Evolutionary conservation across 2,888 invertebrate species (phyloP), one percentile per base, ranked within the genome.

Genomic region (Lepidocyrtinus sp.): DNA sequence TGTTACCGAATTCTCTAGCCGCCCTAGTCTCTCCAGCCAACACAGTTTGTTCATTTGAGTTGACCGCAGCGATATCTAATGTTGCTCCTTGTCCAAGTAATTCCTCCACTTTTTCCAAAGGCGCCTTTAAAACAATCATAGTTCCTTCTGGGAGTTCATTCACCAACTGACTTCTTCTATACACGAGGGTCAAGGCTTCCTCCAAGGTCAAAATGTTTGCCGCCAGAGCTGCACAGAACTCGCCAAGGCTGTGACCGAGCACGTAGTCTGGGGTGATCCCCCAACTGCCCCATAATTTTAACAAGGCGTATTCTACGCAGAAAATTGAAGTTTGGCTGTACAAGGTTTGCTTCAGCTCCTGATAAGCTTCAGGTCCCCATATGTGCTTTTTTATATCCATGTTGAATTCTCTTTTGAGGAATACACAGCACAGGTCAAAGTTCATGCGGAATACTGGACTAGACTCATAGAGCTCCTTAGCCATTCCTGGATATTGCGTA

Each of bases 261-360:
- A 83, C 84, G n/a, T 46, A 74, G 27, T 84, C 83, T 0, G 84
- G 82, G 15, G 59, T 69, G 46, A 83, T 64, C 12, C 83, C 83
- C 70, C 73, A 81, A 2, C 71, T 68, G 19, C 75, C 67, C 83
- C 83, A 83, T 0, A 80, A 7, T 55, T 78, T 72, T 7, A 80
- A 24, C 0, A 84, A 69, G 21, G 64, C 61, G 63, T 80, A 83
- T 36, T 84, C 81, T n/a, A 84, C 80, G 46, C 78, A 78, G 46
- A 84, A 84, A 22, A 84, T 84, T 7, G 82, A 62, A 2, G 84
- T 82, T 64, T 84, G 84, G 65, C 83, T 82, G 71, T 81, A 81
- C 27, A 81, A 55, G 0, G 84, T 84, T n/a, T 72, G 55, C 12
- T 63, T 73, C 1, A 82, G 24, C 17, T 73, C 19, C 19, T 55